A percentile compares a stretch with the other conserved stretches of the same genome.
Evolutionary conservation across 2,113 vertebrate genomes (phyloP).

Genomic region (Mustela nigripes): DNA sequence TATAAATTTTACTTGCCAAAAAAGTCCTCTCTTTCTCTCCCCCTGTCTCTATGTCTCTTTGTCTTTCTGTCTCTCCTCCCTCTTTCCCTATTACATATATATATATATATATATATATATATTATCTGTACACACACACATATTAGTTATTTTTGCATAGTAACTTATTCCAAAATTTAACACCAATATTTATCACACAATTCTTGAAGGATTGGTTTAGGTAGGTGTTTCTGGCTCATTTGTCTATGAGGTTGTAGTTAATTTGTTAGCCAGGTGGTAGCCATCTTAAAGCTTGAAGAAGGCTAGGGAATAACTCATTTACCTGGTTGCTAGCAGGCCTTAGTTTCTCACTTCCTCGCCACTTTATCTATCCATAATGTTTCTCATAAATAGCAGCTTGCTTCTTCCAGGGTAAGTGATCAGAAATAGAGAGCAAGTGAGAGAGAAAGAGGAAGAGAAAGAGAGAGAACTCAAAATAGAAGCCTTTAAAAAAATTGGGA

Average conservation of each 20-base stretch:
- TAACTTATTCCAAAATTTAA: neutral
- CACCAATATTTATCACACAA: neutral
- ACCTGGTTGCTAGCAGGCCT: neutral
- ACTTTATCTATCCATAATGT: neutral
- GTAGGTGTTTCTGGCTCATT: neutral
- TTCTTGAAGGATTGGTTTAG: neutral
- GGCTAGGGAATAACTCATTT: neutral
- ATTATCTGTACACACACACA: neutral
- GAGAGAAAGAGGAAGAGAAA: neutral
- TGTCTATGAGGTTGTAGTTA: neutral
- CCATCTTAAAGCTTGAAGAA: neutral
- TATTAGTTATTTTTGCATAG: neutral
- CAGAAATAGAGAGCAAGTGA: neutral
- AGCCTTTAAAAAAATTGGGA: neutral
- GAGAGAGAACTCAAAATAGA: neutral
- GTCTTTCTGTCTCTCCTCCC: neutral
- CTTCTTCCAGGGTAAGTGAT: neutral
- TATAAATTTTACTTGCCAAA: neutral
- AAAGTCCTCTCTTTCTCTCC: neutral
- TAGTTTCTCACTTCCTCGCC: neutral
- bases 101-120: too few species aligned
- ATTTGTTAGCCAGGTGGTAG: neutral
- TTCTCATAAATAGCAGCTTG: neutral
- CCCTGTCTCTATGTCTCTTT: neutral
- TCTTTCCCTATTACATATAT: neutral